Base-by-base conservation (phyloP, 92 coral and sea anemone genomes). In the Porites lobata region DNA sequence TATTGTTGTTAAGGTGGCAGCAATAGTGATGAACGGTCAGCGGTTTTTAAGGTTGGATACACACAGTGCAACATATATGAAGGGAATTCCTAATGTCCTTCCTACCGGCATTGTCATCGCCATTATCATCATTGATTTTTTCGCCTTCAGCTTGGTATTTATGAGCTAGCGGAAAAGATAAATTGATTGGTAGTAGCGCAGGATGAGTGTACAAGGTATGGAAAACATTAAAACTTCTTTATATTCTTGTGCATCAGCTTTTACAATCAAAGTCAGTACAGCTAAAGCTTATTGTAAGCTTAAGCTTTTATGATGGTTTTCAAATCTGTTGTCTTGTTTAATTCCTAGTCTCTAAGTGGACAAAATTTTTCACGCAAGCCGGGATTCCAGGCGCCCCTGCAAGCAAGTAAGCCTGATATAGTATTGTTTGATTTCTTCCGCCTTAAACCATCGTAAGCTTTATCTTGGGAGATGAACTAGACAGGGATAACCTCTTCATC, bases 381-480 rank as follows among this genome's bases (percentile, higher is more conserved):
- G 99, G 99, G 3, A 93, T 97, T 14, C 99, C 99, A 26, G 88
- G 88, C 64, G 95, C 94, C 50, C 96, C 93, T 79, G 98, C 99
- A 32, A 92, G 77, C 77, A 96, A 92, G 99, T 97, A 88, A 94
- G 97, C 68, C 69, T 13, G 51, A 69, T 10, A 12, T 29, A 11
- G 43, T 51, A 20, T 65, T 6, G 61, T 47, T 21, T 32, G 2
- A n/a, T 32, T 24, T 22, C 22, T 64, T 18, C 52, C 20, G 20
- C 66, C n/a, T 56, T 56, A 56, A 56, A 56, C 61, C 61, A 10
- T 56, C 11, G 61, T 10, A 14, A 56, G 11, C 57, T 19, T 57
- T 17, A 54, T n/a, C 47, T 38, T 38, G 6, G 47, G 47, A 38
- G 6, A 38, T 38, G 47, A 38, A 38, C 6, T 4, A 38, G 47